Conservation (phyloP, 2,888 invertebrate species). For the Byasa hedistus region DNA sequence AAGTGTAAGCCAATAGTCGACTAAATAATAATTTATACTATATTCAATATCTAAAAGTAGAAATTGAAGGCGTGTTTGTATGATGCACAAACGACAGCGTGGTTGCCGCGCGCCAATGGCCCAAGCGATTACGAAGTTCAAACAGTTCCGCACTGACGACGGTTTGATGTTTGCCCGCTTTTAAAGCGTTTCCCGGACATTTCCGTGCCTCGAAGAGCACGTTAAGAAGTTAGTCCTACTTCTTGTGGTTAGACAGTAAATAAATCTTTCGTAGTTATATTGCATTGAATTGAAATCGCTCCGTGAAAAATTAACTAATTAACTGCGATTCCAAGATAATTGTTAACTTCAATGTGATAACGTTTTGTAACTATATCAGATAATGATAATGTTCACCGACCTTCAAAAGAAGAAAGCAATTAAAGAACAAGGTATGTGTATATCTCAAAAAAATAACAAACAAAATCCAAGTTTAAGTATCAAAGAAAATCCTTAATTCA, state of each 20-base stretch:
- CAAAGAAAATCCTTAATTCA: too few relatives aligned
- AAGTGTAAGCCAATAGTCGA: too few relatives aligned
- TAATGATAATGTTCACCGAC: too few relatives aligned
- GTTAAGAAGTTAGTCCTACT: slow-evolving; percentile 14
- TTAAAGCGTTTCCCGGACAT: slow-evolving; percentile 18
- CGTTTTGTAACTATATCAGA: too few relatives aligned
- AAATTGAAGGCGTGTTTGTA: not conserved
- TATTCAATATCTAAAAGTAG: not conserved
- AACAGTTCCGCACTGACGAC: slow-evolving; percentile 11
- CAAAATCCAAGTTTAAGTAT: too few relatives aligned
- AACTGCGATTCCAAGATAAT: too few relatives aligned
- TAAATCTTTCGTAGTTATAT: not conserved
- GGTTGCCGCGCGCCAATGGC: slow-evolving; percentile 10
- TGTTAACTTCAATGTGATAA: too few relatives aligned
- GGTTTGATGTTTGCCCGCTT: slow-evolving; percentile 21
- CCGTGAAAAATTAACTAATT: too few relatives aligned
- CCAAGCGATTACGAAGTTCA: slow-evolving; percentile 22
- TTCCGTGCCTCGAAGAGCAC: slow-evolving; percentile 11
- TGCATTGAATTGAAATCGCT: not conserved
- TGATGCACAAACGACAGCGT: not conserved
- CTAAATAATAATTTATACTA: not conserved
- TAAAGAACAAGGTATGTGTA: too few relatives aligned
- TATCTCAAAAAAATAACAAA: too few relatives aligned
- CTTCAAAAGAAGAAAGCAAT: too few relatives aligned
- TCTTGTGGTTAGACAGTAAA: not conserved